These are phyloP conservation scores for Panzeria rudis DNA, from an alignment of 2,888 invertebrate genomes.

Conservation along the genomic window DNA sequence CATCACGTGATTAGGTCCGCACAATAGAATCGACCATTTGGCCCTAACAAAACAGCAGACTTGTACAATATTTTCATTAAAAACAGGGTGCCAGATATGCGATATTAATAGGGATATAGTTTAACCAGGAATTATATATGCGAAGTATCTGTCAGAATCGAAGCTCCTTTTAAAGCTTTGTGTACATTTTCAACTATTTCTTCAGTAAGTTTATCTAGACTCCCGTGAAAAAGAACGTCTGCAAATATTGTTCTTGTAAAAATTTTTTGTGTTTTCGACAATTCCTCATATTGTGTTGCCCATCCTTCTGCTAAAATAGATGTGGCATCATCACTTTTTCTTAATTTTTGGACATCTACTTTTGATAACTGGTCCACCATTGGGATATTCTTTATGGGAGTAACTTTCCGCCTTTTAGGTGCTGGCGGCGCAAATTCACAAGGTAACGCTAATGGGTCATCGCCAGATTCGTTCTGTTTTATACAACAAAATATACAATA, in stretches of 20 bases:
- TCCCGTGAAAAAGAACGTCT: conserved; percentile 41
- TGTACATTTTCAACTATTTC: conserved; percentile 43
- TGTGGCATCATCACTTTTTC: not conserved
- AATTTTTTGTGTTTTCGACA: conserved; percentile 31
- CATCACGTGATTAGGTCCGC: no score
- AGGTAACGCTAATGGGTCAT: not conserved
- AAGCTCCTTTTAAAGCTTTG: conserved; percentile 16
- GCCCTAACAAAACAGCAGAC: no score
- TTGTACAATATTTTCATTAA: no score
- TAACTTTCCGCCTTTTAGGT: not conserved
- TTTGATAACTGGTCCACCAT: conserved; percentile 25
- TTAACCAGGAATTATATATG: no score
- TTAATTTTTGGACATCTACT: conserved; percentile 8
- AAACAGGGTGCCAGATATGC: no score
- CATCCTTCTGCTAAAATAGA: conserved; percentile 38
- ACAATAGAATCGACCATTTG: no score
- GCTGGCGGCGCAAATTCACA: not conserved
- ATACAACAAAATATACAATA: conserved; percentile 5
- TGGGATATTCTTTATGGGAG: not conserved
- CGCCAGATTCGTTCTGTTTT: conserved; percentile 6
- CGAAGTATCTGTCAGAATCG: not conserved
- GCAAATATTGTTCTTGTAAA: conserved; percentile 33
- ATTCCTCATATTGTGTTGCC: conserved; percentile 37
- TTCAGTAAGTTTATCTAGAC: conserved; percentile 30
- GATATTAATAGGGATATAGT: no score